phyloP scores from a whole-genome alignment of 1,140 invertebrate species.

The Pseudomyrmex concolor region DNA sequence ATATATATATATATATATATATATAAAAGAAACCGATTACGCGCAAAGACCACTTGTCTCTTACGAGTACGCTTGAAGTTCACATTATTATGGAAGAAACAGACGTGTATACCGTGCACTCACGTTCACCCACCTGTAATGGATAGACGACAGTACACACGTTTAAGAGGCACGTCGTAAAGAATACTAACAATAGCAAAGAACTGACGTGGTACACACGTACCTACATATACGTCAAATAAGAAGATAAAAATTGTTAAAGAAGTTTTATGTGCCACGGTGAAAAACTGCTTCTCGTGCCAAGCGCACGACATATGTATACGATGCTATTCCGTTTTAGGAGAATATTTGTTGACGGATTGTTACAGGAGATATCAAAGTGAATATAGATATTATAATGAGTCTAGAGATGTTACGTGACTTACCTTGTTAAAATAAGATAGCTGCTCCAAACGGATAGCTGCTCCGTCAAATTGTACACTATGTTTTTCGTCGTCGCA shows the following conservation, averaged over 20 bases:
- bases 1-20: too few species aligned
- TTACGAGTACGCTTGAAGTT: not conserved
- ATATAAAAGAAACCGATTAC: not conserved
- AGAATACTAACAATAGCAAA: constrained; percentile 22
- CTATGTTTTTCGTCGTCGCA: too few species aligned
- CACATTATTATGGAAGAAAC: constrained; percentile 18
- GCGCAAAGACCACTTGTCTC: not conserved
- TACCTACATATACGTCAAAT: constrained; percentile 11
- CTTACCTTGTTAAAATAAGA: too few species aligned
- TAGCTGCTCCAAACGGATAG: too few species aligned
- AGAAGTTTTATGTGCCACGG: constrained; percentile 27
- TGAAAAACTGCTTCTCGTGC: constrained; percentile 15
- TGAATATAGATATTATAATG: constrained; percentile 10
- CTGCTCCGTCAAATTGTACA: too few species aligned
- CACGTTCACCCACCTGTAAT: not conserved
- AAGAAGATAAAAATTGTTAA: constrained; percentile 39
- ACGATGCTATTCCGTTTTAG: constrained; percentile 2
- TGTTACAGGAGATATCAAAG: constrained; percentile 8
- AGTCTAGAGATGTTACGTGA: too few species aligned
- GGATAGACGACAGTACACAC: not conserved
- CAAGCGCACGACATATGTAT: constrained; percentile 2
- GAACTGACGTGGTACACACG: not conserved
- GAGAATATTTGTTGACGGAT: constrained; percentile 1
- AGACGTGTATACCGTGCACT: not conserved
- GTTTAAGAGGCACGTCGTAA: constrained; percentile 2